phyloP scores from a whole-genome alignment of 2,797 vertebrate species.

The Halcyon badia region DNA sequence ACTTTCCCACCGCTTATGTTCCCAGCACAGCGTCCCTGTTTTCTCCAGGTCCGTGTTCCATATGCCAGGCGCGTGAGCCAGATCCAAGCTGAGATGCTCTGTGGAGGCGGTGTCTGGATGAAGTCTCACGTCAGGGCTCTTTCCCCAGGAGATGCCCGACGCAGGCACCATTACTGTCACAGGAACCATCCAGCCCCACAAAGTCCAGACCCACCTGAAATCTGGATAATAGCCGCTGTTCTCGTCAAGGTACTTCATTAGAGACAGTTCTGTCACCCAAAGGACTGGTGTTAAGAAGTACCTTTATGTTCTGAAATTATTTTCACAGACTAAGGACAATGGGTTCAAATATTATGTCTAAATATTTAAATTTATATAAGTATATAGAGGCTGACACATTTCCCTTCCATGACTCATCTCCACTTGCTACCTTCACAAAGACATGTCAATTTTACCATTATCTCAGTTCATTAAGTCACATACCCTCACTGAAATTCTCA shows the following conservation, averaged over 20 bases:
- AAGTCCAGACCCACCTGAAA: not conserved
- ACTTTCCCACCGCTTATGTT: fast-evolving
- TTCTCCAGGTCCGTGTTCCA: not conserved
- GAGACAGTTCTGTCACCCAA: not conserved
- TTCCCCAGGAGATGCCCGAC: not conserved
- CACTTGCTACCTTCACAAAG: not conserved
- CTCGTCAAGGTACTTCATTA: not conserved
- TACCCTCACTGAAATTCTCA: not conserved
- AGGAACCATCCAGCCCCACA: not conserved
- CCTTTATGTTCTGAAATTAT: not conserved
- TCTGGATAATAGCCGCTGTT: not conserved
- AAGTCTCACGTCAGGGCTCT: fast-evolving
- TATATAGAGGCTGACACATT: not conserved
- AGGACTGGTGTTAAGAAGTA: not conserved
- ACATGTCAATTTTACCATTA: not conserved
- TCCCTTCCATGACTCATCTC: not conserved
- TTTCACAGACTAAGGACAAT: not conserved
- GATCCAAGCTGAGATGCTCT: not conserved
- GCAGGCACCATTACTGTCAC: not conserved
- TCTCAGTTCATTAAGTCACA: not conserved
- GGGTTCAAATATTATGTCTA: not conserved
- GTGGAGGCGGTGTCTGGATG: not conserved
- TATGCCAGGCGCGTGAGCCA: fast-evolving
- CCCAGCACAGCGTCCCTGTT: fast-evolving
- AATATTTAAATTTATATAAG: not conserved